These are phyloP conservation scores for Macroramphosus scolopax DNA, from an alignment of 2,797 vertebrate genomes.

Conservation along the genomic window DNA sequence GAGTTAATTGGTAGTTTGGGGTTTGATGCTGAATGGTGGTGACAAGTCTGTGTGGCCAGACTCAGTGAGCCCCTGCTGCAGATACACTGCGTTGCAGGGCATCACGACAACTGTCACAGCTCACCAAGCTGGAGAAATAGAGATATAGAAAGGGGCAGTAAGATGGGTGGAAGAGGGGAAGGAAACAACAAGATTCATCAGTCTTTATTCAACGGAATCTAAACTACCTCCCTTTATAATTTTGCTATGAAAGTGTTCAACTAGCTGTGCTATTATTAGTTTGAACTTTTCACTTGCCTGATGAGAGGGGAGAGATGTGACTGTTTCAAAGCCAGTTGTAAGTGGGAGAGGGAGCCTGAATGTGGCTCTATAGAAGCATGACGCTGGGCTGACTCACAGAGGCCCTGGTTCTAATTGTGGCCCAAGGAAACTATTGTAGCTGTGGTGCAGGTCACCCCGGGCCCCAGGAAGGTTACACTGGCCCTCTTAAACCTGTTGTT, in stretches of 20 bases:
- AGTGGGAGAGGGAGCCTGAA: slow-evolving; percentile 10
- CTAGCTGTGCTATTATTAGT: background rate
- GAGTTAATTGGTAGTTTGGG: slow-evolving; percentile 89
- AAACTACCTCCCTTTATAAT: background rate
- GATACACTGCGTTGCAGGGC: slow-evolving; percentile 86
- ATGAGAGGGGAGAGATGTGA: slow-evolving; percentile 20
- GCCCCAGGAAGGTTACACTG: slow-evolving; percentile 73
- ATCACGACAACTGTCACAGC: slow-evolving; percentile 82
- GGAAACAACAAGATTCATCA: slow-evolving; percentile 1
- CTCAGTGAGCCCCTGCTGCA: slow-evolving; percentile 82
- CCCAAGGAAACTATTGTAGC: slow-evolving; percentile 67
- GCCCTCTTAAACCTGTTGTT: slow-evolving; percentile 81
- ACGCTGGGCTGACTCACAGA: slow-evolving; percentile 64
- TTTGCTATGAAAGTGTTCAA: slow-evolving; percentile 6
- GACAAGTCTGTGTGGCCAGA: slow-evolving; percentile 83
- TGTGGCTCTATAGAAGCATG: slow-evolving; percentile 39
- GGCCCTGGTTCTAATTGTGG: slow-evolving; percentile 71
- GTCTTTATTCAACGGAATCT: slow-evolving; percentile 1
- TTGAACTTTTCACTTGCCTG: slow-evolving; percentile 16
- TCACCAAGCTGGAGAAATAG: slow-evolving; percentile 25
- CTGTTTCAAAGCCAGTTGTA: slow-evolving; percentile 27
- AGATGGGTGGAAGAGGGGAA: slow-evolving; percentile 2
- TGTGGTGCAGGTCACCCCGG: slow-evolving; percentile 61
- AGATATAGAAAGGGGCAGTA: slow-evolving; percentile 9
- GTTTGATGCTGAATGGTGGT: slow-evolving; percentile 81